Evolutionary conservation across 2,113 vertebrate genomes (phyloP).

Genomic region (Phoxinus phoxinus): DNA sequence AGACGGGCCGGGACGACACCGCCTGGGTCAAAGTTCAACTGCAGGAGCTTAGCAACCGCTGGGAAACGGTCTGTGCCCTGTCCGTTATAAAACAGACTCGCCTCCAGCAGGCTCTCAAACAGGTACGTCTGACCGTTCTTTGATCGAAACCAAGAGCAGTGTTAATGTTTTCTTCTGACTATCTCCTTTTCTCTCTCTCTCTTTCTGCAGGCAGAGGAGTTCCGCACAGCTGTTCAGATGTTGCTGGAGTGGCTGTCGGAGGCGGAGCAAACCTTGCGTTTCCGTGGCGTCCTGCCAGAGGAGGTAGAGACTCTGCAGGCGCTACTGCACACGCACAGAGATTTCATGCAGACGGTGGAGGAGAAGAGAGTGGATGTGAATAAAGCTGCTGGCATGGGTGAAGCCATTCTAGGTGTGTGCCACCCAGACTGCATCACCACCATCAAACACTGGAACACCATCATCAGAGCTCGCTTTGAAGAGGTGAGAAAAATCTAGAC

Average conservation of each 20-base stretch:
- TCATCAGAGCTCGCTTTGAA: conserved; percentile 95
- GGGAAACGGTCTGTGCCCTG: conserved; percentile 95
- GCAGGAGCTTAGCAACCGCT: conserved; percentile 95
- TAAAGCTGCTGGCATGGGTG: conserved; percentile 90
- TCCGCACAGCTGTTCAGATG: conserved; percentile 87
- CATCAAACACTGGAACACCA: conserved; percentile 99
- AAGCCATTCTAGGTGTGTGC: conserved; percentile 88
- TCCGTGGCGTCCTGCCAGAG: conserved; percentile 93
- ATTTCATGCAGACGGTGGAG: conserved; percentile 98
- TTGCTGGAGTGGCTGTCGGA: conserved; percentile 98
- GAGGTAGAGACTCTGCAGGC: conserved; percentile 89
- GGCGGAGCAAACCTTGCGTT: conserved; percentile 95
- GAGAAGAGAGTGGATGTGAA: conserved; percentile 90
- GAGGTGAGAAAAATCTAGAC: conserved; percentile 76
- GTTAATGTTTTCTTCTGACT: neutral
- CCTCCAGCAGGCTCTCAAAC: conserved; percentile 91
- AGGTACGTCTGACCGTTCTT: conserved; percentile 77
- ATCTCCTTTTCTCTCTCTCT: neutral
- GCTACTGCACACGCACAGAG: conserved; percentile 88
- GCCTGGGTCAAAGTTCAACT: conserved; percentile 98
- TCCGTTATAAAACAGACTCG: conserved; percentile 95
- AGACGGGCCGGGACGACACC: conserved; percentile 91
- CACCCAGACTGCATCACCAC: conserved; percentile 97
- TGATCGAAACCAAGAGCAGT: conserved; percentile 46
- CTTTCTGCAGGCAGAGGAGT: conserved; percentile 89